Conservation (phyloP, 2,888 invertebrate genomes). For the Dione juno region DNA sequence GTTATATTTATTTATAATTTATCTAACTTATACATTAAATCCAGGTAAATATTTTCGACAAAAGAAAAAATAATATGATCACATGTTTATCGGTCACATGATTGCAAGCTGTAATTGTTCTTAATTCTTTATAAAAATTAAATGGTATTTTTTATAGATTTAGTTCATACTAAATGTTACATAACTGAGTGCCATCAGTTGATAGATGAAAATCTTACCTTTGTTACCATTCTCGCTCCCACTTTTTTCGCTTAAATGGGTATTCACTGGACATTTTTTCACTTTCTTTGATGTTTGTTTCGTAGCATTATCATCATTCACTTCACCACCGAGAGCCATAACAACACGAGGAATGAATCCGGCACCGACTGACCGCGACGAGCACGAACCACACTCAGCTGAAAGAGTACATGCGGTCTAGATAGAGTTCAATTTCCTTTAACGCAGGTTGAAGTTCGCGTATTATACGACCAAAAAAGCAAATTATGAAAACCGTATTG, state of each 20-base stretch:
- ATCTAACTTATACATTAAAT: too few relatives aligned
- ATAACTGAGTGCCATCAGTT: slow-evolving; percentile 72
- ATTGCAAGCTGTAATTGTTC: slow-evolving; percentile 50
- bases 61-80: slow-evolving; percentile 51
- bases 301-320: slow-evolving; percentile 80
- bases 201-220: slow-evolving; percentile 74
- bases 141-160: slow-evolving; percentile 55
- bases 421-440: slow-evolving; percentile 79
- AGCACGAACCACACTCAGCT: slow-evolving; percentile 80
- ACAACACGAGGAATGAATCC: slow-evolving; percentile 83
- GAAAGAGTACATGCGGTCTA: slow-evolving; percentile 81
- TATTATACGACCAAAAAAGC: slow-evolving; percentile 47
- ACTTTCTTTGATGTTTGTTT: slow-evolving; percentile 79
- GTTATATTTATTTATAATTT: not conserved
- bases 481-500: slow-evolving; percentile 24
- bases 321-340: slow-evolving; percentile 84
- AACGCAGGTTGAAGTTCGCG: slow-evolving; percentile 55
- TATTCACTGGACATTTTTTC: slow-evolving; percentile 77
- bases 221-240: slow-evolving; percentile 73
- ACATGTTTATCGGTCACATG: slow-evolving; percentile 77
- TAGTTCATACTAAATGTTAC: slow-evolving; percentile 70
- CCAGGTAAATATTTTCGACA: slow-evolving; percentile 16
- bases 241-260: slow-evolving; percentile 73
- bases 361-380: slow-evolving; percentile 78
- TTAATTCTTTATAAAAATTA: slow-evolving; percentile 50